phyloP scores from a whole-genome alignment of 2,888 invertebrate species.

The Ellobium chinense region DNA sequence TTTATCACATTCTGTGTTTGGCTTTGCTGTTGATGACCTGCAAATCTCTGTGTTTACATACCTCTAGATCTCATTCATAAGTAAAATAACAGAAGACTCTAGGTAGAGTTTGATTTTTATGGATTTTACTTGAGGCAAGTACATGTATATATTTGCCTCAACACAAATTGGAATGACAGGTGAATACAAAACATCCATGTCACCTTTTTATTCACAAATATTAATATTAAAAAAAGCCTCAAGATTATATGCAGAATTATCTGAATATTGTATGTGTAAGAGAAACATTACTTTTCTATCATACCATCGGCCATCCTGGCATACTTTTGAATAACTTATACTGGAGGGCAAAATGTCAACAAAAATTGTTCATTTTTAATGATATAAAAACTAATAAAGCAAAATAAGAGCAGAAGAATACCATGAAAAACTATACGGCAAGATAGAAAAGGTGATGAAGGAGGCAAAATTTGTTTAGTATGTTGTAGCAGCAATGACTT shows the following conservation, averaged over 20 bases:
- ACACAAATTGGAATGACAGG: neutral
- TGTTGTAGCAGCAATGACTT: too few relatives aligned
- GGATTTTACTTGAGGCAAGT: neutral
- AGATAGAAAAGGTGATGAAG: too few relatives aligned
- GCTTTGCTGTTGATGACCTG: neutral
- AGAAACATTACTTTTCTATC: neutral
- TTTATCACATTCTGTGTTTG: neutral
- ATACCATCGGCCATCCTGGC: neutral
- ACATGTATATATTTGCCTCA: too few relatives aligned
- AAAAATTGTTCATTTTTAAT: too few relatives aligned
- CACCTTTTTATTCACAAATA: neutral
- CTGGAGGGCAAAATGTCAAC: neutral
- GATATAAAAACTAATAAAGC: too few relatives aligned
- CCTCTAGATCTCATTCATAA: neutral
- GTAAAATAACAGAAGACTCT: neutral
- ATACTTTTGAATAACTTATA: neutral
- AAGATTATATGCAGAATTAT: neutral
- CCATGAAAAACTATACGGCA: too few relatives aligned
- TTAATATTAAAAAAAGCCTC: neutral
- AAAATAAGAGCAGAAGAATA: too few relatives aligned
- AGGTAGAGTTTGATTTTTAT: neutral
- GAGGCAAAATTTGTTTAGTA: too few relatives aligned
- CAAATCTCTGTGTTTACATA: neutral
- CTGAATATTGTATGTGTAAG: neutral
- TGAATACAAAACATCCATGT: neutral